These are phyloP conservation scores for Stichopus horrens DNA, from an alignment of 53 echinoderm and acorn worm species.

Conservation along the genomic window DNA sequence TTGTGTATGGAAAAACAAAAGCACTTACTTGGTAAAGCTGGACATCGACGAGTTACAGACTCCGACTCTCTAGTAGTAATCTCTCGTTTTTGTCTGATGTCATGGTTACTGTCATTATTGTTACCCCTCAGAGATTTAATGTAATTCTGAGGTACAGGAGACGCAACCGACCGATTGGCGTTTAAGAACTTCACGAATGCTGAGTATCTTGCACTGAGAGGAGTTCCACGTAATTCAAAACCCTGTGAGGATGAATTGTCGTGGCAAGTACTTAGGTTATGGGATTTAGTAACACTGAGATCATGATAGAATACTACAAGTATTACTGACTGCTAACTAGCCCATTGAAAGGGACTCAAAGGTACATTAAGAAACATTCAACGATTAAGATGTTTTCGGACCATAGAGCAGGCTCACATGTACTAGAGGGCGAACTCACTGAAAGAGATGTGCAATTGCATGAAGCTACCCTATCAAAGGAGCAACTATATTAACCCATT, in stretches of 20 bases:
- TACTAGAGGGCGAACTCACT: neutral
- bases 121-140: neutral
- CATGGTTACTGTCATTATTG: neutral
- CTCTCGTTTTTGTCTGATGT: neutral
- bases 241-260: conserved; percentile 49
- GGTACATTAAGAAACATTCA: too few species aligned
- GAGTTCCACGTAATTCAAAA: conserved; percentile 84
- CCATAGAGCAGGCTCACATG: neutral
- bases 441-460: too few species aligned
- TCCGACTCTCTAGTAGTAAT: neutral
- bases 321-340: too few species aligned
- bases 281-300: too few species aligned
- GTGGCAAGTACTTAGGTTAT: too few species aligned
- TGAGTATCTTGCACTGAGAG: conserved; percentile 51
- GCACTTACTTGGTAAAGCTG: neutral
- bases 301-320: too few species aligned
- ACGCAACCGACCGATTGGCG: neutral
- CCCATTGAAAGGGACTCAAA: too few species aligned
- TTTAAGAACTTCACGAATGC: conserved; percentile 1
- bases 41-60: neutral
- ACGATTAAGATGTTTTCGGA: too few species aligned
- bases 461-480: too few species aligned
- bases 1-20: too few species aligned
- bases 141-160: neutral
- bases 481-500: too few species aligned